Evolutionary conservation across 2,888 invertebrate species (phyloP).

Genomic region (Phania funesta): DNA sequence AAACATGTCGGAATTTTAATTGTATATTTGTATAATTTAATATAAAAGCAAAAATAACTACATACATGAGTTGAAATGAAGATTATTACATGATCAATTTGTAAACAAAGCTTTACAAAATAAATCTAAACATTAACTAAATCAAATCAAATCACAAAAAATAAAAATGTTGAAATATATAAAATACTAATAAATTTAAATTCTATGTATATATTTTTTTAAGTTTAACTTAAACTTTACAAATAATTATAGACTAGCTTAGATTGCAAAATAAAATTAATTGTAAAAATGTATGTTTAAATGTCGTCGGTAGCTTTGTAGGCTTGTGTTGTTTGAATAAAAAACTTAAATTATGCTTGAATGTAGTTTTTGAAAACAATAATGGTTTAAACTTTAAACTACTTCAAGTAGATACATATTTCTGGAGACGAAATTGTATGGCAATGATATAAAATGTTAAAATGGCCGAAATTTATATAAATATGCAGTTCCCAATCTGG

Average conservation of each 20-base stretch:
- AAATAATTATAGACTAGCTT: neutral
- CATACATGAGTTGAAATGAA: slow-evolving; percentile 50
- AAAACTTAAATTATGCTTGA: too few species aligned
- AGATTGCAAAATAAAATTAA: slow-evolving; percentile 11
- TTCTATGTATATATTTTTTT: too few species aligned
- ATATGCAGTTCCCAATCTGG: too few species aligned
- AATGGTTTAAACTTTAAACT: too few species aligned
- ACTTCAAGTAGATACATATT: too few species aligned
- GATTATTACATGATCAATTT: slow-evolving; percentile 27
- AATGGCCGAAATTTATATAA: too few species aligned
- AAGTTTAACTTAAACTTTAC: neutral
- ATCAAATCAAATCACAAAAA: neutral
- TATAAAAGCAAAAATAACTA: slow-evolving; percentile 6
- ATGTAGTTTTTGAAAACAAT: too few species aligned
- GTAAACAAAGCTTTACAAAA: slow-evolving; percentile 1
- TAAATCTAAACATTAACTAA: neutral
- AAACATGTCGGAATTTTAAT: neutral
- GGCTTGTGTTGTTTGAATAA: too few species aligned
- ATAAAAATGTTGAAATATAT: neutral
- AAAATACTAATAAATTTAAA: too few species aligned
- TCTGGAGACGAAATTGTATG: too few species aligned
- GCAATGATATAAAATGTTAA: too few species aligned
- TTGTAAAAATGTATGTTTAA: neutral
- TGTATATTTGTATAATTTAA: neutral
- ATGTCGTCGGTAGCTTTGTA: neutral